Base-by-base conservation (phyloP, 37 sponge, comb jelly and placozoan species). In the Eunapius fragilis region DNA sequence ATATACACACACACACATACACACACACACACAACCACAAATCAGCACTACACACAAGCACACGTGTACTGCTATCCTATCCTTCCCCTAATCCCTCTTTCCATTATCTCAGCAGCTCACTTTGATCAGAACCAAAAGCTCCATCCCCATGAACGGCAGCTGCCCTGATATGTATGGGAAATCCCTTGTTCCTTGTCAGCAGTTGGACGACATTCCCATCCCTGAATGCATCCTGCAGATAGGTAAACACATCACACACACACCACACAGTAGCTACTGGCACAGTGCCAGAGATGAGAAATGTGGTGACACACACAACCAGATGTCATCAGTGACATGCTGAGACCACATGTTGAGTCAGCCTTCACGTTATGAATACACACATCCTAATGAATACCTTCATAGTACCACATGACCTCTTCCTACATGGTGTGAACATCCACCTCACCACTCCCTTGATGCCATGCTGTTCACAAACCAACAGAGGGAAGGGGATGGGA, bases 201-300 rank as follows among this genome's bases (percentile, higher is more conserved):
- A 92, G 82, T 75, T 92, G 92, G 22, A 92, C 41, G 34, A 76
- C 79, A 31, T 92, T 92, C 25, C 85, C 82, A 75, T 37, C 47
- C 13, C 49, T 80, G 82, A 92, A 88, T 5, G 92, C 81, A 81
- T 92, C 89, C 92, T 92, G 72, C 5, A 37, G n/a, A n/a, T n/a
- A n/a, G n/a, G n/a, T 2, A 70, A 25, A 67, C 22, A 74, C 67
- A 71, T 68, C 30, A 78, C 13, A 58, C 58, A 58, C 58, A 58
- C 58, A 58, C 6, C 58, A 58, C 58, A 11, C 58, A 58, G n/a
- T n/a, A n/a, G n/a, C 58, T 17, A 9, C 22, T 14, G 32, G 30
- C n/a, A n/a, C n/a, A n/a, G n/a, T n/a, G n/a, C n/a, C n/a, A n/a
- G n/a, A n/a, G n/a, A n/a, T n/a, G n/a, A n/a, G n/a, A n/a, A n/a